Conservation (phyloP, 2,888 invertebrate species). For the Lasioglossum morio region DNA sequence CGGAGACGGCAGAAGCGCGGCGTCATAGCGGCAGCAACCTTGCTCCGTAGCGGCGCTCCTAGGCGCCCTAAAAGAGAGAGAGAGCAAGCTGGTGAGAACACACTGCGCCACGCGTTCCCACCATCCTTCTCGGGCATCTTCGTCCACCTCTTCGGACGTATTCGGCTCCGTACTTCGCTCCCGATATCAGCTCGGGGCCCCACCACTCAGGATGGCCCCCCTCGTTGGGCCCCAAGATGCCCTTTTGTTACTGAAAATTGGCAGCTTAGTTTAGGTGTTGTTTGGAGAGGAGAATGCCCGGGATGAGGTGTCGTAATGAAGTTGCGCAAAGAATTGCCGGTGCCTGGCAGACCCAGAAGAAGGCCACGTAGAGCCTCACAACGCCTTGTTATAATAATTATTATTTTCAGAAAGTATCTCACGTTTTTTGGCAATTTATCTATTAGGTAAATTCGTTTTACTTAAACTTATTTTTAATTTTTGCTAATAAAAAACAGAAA, state of each 20-base stretch:
- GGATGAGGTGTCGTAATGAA: slow-evolving; percentile 38
- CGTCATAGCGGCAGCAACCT: slow-evolving; percentile 66
- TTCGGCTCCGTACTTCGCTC: slow-evolving; percentile 73
- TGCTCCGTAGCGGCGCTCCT: slow-evolving; percentile 63
- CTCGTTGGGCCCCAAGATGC: slow-evolving; percentile 44
- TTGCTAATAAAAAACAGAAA: too few species aligned
- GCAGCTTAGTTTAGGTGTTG: slow-evolving; percentile 34
- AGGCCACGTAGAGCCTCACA: not conserved
- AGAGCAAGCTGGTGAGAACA: slow-evolving; percentile 83
- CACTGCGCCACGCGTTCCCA: slow-evolving; percentile 83
- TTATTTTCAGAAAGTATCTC: not conserved
- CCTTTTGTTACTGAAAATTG: slow-evolving; percentile 59
- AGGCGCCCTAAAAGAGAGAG: slow-evolving; percentile 71
- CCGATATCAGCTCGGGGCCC: slow-evolving; percentile 73
- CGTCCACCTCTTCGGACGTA: slow-evolving; percentile 77
- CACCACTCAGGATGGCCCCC: slow-evolving; percentile 25
- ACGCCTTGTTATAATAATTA: not conserved
- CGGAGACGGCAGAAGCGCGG: slow-evolving; percentile 51
- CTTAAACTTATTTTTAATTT: too few species aligned
- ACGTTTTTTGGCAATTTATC: not conserved
- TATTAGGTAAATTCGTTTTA: too few species aligned
- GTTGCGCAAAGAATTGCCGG: slow-evolving; percentile 7
- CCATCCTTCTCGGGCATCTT: slow-evolving; percentile 82
- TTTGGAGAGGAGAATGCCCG: slow-evolving; percentile 26
- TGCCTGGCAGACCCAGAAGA: not conserved